A percentile compares a stretch with the other conserved stretches of the same genome.
These are phyloP conservation scores for Heliconius hermathena DNA, from an alignment of 1,140 invertebrate species.

Conservation along the genomic window DNA sequence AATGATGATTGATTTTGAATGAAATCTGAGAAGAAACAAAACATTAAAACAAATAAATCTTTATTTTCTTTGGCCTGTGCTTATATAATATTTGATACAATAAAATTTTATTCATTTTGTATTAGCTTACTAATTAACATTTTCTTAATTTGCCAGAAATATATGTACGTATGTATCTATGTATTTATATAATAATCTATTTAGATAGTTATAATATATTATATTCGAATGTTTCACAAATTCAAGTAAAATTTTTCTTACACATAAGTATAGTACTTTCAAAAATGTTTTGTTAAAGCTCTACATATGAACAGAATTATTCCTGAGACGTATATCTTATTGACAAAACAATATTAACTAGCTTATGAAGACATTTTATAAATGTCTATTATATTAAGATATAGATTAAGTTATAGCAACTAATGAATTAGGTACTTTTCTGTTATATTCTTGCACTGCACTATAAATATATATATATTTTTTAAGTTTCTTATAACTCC, in stretches of 20 bases:
- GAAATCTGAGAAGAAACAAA: background rate
- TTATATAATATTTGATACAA: constrained; percentile 15
- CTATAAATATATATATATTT: background rate
- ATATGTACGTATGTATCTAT: background rate
- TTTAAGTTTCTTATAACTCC: too few relatives aligned
- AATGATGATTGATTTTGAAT: too few relatives aligned
- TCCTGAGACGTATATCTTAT: background rate
- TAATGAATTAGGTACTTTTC: too few relatives aligned
- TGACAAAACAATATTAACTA: background rate
- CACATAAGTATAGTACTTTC: background rate
- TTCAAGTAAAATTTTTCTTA: background rate
- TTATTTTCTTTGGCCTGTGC: constrained; percentile 43
- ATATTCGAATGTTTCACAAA: background rate
- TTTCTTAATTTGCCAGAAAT: background rate
- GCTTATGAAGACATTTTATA: too few relatives aligned
- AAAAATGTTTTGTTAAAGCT: too few relatives aligned
- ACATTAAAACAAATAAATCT: background rate
- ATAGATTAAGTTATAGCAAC: too few relatives aligned
- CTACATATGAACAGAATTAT: background rate
- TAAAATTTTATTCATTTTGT: background rate
- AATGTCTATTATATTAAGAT: too few relatives aligned
- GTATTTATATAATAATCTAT: background rate
- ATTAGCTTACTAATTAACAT: background rate
- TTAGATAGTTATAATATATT: too few relatives aligned
- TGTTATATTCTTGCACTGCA: too few relatives aligned